Evolutionary conservation across 2,797 vertebrate species (phyloP), one percentile per base, ranked within the genome.

Genomic region (Myripristis murdjan): DNA sequence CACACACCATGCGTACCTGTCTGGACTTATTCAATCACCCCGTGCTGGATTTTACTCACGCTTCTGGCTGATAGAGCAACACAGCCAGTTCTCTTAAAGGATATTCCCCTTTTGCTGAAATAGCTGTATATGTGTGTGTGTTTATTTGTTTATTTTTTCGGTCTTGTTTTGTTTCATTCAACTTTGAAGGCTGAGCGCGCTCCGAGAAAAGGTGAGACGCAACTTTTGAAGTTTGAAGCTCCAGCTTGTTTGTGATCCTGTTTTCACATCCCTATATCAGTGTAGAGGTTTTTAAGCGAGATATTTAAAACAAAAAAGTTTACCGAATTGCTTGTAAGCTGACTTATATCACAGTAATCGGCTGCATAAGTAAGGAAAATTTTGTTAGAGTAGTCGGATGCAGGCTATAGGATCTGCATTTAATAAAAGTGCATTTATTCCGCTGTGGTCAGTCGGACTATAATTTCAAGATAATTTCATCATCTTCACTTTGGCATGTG

Each of bases 41-140:
- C 64, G 71, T 35, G 65, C 83, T 89, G 94, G 94, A 95, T 89
- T 94, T 89, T 93, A 91, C 85, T n/a, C 54, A 26, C 22, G 75
- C 81, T 5, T 87, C 83, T 43, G 86, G 82, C 71, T 90, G 88
- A 91, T 51, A 22, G n/a, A n/a, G 18, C 35, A 69, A 79, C 76
- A 2, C 70, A 72, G 55, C 44, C 64, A 24, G 9, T 49, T 16
- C 59, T 24, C 59, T 12, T 22, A 46, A 82, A 77, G 91, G 90
- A 93, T 89, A 88, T 65, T 55, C 41, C 20, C n/a, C 22, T 71
- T 66, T 68, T 47, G 15, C 66, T 43, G 35, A 35, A 53, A 73
- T 71, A n/a, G n/a, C n/a, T 67, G 28, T 28, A 28, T 6, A 28
- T 28, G 26, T 28, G 2, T 28, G 35, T 52, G 46, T 53, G 28